These are phyloP conservation scores for Thalpophila matura DNA, from an alignment of 2,888 invertebrate species.

Conservation along the genomic window DNA sequence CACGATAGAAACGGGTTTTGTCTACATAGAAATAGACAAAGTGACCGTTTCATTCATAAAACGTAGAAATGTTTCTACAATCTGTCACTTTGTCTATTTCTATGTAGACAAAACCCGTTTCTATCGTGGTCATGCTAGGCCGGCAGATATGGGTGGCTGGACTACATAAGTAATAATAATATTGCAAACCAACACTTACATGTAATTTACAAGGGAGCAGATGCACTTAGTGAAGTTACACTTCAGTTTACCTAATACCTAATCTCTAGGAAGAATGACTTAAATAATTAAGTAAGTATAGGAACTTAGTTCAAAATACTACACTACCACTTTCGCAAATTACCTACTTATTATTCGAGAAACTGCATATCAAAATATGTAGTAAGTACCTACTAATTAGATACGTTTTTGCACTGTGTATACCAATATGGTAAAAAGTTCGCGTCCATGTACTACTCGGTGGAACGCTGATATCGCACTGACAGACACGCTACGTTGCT, in stretches of 20 bases:
- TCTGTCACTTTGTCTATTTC: too few species aligned
- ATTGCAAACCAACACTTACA: conserved; percentile 17
- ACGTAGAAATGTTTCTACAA: too few species aligned
- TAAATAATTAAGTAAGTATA: too few species aligned
- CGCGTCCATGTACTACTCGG: conserved; percentile 2
- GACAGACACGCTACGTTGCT: conserved; percentile 2
- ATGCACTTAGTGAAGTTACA: neutral
- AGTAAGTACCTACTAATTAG: neutral
- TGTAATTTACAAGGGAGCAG: neutral
- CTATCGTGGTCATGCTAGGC: too few species aligned
- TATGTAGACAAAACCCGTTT: too few species aligned
- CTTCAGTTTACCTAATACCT: neutral
- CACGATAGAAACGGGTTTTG: too few species aligned
- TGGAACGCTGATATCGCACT: conserved; percentile 18
- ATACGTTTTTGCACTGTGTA: neutral
- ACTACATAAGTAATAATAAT: too few species aligned
- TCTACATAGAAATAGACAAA: too few species aligned
- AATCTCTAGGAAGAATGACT: too few species aligned
- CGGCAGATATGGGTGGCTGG: too few species aligned
- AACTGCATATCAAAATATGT: too few species aligned
- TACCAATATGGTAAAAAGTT: neutral
- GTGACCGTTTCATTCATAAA: too few species aligned
- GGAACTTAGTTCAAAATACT: neutral
- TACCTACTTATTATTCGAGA: neutral
- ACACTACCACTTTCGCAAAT: neutral